These are phyloP conservation scores for Brachynemurus nebulosus DNA, from an alignment of 2,888 invertebrate genomes.

Conservation along the genomic window DNA sequence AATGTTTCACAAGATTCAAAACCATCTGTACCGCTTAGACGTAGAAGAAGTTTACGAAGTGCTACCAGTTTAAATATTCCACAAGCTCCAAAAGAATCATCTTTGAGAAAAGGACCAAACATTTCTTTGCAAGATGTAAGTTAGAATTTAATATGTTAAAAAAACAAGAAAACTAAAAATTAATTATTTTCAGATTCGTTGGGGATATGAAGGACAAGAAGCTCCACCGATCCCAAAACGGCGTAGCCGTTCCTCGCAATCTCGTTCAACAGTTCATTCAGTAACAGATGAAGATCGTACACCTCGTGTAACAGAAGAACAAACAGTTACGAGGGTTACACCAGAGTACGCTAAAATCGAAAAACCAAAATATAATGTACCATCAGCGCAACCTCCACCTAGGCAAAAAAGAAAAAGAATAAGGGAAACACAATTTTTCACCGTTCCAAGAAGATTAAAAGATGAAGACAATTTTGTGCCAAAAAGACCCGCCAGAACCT, in stretches of 20 bases:
- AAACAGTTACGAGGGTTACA: constrained; percentile 35
- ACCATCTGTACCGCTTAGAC: constrained; percentile 21
- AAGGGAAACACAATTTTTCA: constrained; percentile 49
- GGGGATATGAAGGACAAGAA: constrained; percentile 14
- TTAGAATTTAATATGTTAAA: too few relatives aligned
- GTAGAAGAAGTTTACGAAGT: constrained; percentile 29
- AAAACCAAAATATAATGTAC: constrained; percentile 40
- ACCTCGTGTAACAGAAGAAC: constrained; percentile 54
- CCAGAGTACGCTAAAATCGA: constrained; percentile 67
- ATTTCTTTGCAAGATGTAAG: constrained; percentile 3
- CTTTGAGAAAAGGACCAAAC: not conserved
- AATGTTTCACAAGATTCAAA: not conserved
- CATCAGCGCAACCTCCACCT: constrained; percentile 46
- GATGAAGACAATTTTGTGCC: constrained; percentile 37
- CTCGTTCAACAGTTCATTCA: constrained; percentile 35
- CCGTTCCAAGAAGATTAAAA: constrained; percentile 39
- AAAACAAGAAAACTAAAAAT: too few relatives aligned
- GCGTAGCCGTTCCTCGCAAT: constrained; percentile 37
- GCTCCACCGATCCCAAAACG: constrained; percentile 41
- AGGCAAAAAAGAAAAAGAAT: constrained; percentile 30
- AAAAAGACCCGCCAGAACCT: constrained; percentile 41
- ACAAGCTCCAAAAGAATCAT: not conserved
- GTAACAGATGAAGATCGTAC: constrained; percentile 55
- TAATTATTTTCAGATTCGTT: constrained; percentile 1
- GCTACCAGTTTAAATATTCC: constrained; percentile 1